Percentiles rank a stretch among this genome's conserved stretches.
phyloP scores from a whole-genome alignment of 1,140 invertebrate genomes.

The Musca domestica region DNA sequence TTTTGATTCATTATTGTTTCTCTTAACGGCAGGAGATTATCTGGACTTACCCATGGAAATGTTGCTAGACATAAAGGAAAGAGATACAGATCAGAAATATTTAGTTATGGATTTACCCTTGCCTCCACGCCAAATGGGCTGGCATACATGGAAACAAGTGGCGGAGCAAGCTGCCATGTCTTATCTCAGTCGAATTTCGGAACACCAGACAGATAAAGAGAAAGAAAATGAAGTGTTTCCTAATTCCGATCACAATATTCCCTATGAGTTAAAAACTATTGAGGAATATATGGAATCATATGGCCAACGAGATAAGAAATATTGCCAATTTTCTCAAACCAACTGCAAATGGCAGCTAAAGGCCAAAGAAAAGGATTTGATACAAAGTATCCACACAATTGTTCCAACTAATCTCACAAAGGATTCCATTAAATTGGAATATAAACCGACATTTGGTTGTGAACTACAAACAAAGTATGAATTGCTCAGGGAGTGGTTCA shows the following conservation, averaged over 20 bases:
- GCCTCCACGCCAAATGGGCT: slow-evolving; percentile 36
- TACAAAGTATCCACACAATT: too few species aligned
- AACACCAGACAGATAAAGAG: slow-evolving; percentile 12
- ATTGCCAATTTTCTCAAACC: not conserved
- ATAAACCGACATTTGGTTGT: slow-evolving; percentile 44
- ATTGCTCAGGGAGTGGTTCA: slow-evolving; percentile 40
- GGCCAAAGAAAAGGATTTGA: not conserved
- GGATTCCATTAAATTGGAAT: slow-evolving; percentile 40
- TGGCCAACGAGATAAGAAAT: not conserved
- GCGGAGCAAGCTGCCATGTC: slow-evolving; percentile 9
- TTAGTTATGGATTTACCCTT: slow-evolving; percentile 36
- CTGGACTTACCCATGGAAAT: slow-evolving; percentile 40
- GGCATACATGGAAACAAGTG: slow-evolving; percentile 35
- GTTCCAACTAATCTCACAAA: too few species aligned
- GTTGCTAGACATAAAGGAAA: slow-evolving; percentile 28
- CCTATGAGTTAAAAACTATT: not conserved
- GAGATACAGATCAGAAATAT: not conserved
- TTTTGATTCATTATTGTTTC: slow-evolving; percentile 39
- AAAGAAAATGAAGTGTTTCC: not conserved
- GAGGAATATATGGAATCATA: slow-evolving; percentile 26
- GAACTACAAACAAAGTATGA: slow-evolving; percentile 46
- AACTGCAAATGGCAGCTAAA: not conserved
- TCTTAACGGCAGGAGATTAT: slow-evolving; percentile 34
- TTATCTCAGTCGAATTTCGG: slow-evolving; percentile 27
- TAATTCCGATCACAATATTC: not conserved